phyloP scores from a whole-genome alignment of 2,888 invertebrate genomes.

The Eupithecia dodoneata region DNA sequence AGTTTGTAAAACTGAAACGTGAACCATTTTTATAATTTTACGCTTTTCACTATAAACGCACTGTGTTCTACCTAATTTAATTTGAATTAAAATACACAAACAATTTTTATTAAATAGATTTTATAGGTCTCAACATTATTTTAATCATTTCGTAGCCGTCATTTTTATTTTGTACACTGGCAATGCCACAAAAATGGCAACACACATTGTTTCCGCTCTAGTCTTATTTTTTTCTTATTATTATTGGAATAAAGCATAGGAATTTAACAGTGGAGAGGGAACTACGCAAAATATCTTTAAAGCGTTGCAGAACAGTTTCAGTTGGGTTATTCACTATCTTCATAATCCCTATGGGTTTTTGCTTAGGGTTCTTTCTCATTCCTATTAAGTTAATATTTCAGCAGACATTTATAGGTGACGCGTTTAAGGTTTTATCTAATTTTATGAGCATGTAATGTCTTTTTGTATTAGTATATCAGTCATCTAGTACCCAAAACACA shows the following conservation, averaged over 20 bases:
- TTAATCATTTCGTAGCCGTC: conserved; percentile 46
- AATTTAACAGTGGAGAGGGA: conserved; percentile 58
- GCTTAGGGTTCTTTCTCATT: not conserved
- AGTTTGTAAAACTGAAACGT: conserved; percentile 25
- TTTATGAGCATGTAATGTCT: not conserved
- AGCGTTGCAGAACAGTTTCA: conserved; percentile 41
- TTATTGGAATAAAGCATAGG: conserved; percentile 51
- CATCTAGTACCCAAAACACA: too few species aligned
- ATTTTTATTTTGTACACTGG: conserved; percentile 45
- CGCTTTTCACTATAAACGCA: conserved; percentile 20
- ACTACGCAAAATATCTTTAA: conserved; percentile 48
- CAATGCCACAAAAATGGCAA: conserved; percentile 59
- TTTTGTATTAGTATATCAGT: too few species aligned
- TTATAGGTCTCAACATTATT: conserved; percentile 47
- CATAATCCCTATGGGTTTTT: not conserved
- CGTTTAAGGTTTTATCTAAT: not conserved
- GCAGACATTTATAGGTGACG: not conserved
- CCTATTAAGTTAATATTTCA: not conserved
- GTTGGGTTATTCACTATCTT: conserved; percentile 11
- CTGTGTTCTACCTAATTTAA: conserved; percentile 8
- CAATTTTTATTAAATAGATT: not conserved
- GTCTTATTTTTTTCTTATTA: conserved; percentile 52
- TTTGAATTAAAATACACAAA: conserved; percentile 2
- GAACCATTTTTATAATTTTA: conserved; percentile 26
- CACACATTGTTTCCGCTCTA: conserved; percentile 52